phyloP scores from a whole-genome alignment of 1,140 invertebrate species.

The Idris sp. region DNA sequence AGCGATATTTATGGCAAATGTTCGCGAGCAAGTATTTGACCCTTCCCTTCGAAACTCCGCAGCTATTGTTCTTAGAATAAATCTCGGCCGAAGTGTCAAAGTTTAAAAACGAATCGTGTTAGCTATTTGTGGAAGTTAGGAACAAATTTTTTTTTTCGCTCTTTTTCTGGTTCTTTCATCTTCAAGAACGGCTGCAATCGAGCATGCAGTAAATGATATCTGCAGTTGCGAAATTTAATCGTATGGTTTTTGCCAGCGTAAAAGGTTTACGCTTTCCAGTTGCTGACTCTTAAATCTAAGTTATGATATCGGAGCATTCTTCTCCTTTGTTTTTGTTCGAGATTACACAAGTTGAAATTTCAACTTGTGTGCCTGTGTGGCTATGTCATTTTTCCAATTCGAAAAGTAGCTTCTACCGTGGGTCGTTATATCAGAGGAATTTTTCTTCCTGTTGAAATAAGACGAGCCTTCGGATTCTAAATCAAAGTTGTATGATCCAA shows the following conservation, averaged over 20 bases:
- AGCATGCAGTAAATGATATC: conserved; percentile 32
- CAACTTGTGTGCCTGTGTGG: not conserved
- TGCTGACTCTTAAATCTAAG: conserved; percentile 6
- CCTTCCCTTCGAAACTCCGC: not conserved
- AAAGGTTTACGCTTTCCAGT: conserved; percentile 10
- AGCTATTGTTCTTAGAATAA: conserved; percentile 42
- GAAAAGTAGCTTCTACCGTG: not conserved
- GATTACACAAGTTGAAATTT: conserved; percentile 21
- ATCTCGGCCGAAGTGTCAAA: conserved; percentile 33
- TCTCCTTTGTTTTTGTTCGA: conserved; percentile 31
- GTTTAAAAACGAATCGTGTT: conserved; percentile 40
- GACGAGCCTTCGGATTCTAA: conserved; percentile 13
- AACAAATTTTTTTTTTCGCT: conserved; percentile 27
- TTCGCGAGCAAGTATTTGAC: conserved; percentile 20
- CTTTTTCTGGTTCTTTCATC: too few relatives aligned
- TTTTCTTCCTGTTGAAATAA: conserved; percentile 9
- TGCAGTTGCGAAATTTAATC: conserved; percentile 37
- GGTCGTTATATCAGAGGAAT: conserved; percentile 4
- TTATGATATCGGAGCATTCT: conserved; percentile 26
- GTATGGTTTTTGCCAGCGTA: conserved; percentile 4
- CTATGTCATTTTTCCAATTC: conserved; percentile 22
- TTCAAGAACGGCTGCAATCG: conserved; percentile 19
- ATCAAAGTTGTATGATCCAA: conserved; percentile 13
- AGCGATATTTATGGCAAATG: conserved; percentile 26
- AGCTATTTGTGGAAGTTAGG: conserved; percentile 37